These are phyloP conservation scores for Bos javanicus DNA, from an alignment of 2,113 vertebrate genomes.

Conservation along the genomic window DNA sequence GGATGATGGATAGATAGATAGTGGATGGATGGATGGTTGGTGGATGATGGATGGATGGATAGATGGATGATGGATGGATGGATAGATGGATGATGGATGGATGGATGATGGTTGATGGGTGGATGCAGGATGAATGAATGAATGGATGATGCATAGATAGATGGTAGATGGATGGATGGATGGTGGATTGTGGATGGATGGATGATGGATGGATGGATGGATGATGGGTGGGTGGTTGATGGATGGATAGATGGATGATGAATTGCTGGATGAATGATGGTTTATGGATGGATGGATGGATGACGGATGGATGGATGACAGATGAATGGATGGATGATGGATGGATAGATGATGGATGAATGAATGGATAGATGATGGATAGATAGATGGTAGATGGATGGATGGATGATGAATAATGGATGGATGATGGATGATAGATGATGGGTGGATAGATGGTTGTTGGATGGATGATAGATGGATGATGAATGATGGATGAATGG, in stretches of 20 bases:
- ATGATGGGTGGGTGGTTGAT: not conserved
- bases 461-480: too few relatives aligned
- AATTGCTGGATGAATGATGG: accelerated
- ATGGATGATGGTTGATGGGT: not conserved
- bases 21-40: not conserved
- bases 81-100: not conserved
- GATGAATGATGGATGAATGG: not conserved
- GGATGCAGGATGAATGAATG: too few relatives aligned
- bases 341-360: not conserved
- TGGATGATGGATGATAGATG: not conserved
- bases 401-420: not conserved
- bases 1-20: accelerated
- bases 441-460: accelerated
- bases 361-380: accelerated
- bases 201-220: not conserved
- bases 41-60: not conserved
- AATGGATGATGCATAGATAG: too few relatives aligned
- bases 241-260: not conserved
- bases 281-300: not conserved
- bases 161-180: accelerated
- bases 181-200: not conserved
- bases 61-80: not conserved
- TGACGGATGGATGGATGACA: not conserved
- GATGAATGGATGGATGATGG: accelerated
- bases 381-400: not conserved